Evolutionary conservation across 2,888 invertebrate genomes (phyloP).

Genomic region (Atrina japonica): DNA sequence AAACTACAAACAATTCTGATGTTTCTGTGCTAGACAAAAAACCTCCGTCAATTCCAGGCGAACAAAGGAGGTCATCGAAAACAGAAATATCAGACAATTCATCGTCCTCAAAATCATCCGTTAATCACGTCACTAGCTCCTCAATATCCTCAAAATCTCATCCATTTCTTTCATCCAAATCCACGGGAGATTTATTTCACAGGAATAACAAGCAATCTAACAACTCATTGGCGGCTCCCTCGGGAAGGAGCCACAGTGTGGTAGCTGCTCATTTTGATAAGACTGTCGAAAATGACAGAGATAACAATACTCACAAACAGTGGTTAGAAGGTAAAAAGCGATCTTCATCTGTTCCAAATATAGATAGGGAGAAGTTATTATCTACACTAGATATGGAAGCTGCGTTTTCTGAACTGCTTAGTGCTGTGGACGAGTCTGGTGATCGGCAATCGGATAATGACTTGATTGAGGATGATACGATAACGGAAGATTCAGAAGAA

Average conservation of each 20-base stretch:
- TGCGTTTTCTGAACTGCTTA: conserved; percentile 61
- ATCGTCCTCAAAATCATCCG: too few relatives aligned
- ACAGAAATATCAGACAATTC: too few relatives aligned
- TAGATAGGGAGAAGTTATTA: conserved; percentile 48
- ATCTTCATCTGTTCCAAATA: conserved; percentile 49
- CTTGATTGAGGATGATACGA: conserved; percentile 3
- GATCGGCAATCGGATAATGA: conserved; percentile 24
- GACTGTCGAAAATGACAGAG: neutral
- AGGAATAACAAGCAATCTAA: too few relatives aligned
- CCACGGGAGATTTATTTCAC: too few relatives aligned
- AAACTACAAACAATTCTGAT: too few relatives aligned
- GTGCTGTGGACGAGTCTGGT: conserved; percentile 56
- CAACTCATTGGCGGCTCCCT: too few relatives aligned
- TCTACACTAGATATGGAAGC: conserved; percentile 62
- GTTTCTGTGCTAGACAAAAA: too few relatives aligned
- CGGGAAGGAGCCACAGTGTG: conserved; percentile 23
- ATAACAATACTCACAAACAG: conserved; percentile 6
- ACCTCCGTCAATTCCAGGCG: too few relatives aligned
- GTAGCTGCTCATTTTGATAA: conserved; percentile 15
- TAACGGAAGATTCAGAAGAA: conserved; percentile 20
- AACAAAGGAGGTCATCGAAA: too few relatives aligned
- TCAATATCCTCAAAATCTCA: too few relatives aligned
- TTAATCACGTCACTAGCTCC: too few relatives aligned
- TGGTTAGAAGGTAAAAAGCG: conserved; percentile 60
- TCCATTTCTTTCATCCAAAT: too few relatives aligned